These are phyloP conservation scores for Uromys caudimaculatus DNA, from an alignment of 2,797 vertebrate genomes.

Conservation along the genomic window DNA sequence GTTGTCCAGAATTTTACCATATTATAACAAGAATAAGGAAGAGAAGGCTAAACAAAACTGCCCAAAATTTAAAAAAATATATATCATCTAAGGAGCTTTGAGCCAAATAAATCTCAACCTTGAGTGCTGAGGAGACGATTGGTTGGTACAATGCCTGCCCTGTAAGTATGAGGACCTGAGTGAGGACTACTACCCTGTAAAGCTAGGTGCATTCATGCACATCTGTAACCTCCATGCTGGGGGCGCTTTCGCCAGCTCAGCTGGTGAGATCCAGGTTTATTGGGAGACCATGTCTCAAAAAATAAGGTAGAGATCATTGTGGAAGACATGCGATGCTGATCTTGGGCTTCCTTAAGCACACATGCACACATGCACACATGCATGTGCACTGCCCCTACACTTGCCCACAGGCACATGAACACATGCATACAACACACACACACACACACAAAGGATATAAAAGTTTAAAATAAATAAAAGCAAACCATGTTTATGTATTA, in stretches of 20 bases:
- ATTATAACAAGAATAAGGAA: constrained; percentile 20
- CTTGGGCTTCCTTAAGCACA: not conserved
- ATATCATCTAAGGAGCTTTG: constrained; percentile 26
- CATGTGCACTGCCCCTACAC: not conserved
- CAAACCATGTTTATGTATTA: constrained; percentile 32
- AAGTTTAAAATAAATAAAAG: constrained; percentile 43
- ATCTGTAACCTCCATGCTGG: not conserved
- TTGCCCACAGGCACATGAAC: not conserved
- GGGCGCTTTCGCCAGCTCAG: not conserved
- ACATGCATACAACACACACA: not conserved
- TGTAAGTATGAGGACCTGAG: not conserved
- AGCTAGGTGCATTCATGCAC: not conserved
- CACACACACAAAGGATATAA: not conserved
- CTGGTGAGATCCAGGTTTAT: not conserved
- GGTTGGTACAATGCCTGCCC: not conserved
- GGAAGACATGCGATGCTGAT: not conserved
- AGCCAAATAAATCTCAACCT: constrained; percentile 41
- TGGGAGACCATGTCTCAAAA: not conserved
- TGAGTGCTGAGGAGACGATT: not conserved
- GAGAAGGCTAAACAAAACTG: not conserved
- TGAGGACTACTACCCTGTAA: fast-evolving
- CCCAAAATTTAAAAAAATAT: not conserved
- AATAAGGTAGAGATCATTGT: not conserved
- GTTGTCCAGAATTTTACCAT: constrained; percentile 25
- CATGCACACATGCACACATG: not conserved